These are phyloP conservation scores for Mesorhabditis spiculigera DNA, from an alignment of 2,888 invertebrate species.

Conservation along the genomic window DNA sequence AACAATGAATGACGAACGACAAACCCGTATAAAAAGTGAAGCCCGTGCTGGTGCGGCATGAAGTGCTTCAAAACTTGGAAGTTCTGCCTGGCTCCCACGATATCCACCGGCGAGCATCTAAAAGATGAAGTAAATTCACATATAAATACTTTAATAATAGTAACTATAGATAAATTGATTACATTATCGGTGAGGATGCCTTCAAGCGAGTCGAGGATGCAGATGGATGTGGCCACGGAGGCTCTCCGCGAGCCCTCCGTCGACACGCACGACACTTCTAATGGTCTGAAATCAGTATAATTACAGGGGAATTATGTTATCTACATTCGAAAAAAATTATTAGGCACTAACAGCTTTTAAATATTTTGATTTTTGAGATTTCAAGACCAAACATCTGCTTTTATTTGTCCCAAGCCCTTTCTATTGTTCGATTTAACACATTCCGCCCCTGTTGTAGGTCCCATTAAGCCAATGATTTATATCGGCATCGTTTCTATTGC, in stretches of 20 bases:
- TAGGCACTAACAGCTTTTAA: too few species aligned
- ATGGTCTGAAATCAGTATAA: not conserved
- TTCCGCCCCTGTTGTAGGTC: too few species aligned
- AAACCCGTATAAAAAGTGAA: not conserved
- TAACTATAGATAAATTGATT: too few species aligned
- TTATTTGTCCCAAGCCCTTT: too few species aligned
- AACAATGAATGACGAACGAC: not conserved
- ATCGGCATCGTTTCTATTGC: too few species aligned
- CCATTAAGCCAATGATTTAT: too few species aligned
- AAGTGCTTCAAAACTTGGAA: not conserved
- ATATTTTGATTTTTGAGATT: too few species aligned
- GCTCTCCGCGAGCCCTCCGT: not conserved
- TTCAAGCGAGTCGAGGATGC: not conserved
- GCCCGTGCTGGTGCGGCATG: not conserved
- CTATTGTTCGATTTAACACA: too few species aligned
- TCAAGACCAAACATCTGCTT: too few species aligned
- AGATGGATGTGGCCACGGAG: not conserved
- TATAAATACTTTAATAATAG: too few species aligned
- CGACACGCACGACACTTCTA: not conserved
- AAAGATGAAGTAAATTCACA: not conserved
- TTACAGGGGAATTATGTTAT: not conserved
- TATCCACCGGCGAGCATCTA: not conserved
- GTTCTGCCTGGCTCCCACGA: not conserved
- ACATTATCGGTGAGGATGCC: not conserved
- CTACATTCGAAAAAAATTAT: not conserved